Percentiles rank a stretch among this genome's conserved stretches.
phyloP scores from a whole-genome alignment of 2,888 invertebrate genomes.

The Halictus quadricinctus region DNA sequence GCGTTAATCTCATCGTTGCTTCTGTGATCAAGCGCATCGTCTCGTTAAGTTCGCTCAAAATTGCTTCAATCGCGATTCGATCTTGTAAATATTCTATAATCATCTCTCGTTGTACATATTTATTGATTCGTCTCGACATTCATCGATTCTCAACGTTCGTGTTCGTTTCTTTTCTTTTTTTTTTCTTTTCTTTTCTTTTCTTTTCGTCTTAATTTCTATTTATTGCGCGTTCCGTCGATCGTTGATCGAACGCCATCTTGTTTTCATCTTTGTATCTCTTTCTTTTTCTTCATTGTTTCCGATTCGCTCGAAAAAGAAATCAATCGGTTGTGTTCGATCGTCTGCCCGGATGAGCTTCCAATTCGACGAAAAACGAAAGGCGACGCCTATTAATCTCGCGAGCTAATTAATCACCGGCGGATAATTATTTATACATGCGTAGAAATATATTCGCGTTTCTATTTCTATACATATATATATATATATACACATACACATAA shows the following conservation, averaged over 20 bases:
- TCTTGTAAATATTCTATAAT: constrained; percentile 59
- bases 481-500: background rate
- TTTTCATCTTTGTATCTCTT: background rate
- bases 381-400: background rate
- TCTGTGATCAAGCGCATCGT: constrained; percentile 31
- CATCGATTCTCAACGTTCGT: background rate
- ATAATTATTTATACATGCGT: constrained; percentile 18
- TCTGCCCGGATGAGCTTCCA: constrained; percentile 8
- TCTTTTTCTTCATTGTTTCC: background rate
- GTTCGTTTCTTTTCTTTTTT: constrained; percentile 13
- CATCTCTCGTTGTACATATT: constrained; percentile 64
- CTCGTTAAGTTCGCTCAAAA: constrained; percentile 51
- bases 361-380: constrained; percentile 5
- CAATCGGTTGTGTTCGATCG: background rate
- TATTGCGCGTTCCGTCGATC: constrained; percentile 4
- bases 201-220: constrained; percentile 23
- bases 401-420: background rate
- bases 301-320: background rate
- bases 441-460: constrained; percentile 17
- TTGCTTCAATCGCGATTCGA: constrained; percentile 28
- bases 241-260: background rate
- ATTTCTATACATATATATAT: background rate
- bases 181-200: no score
- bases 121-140: constrained; percentile 43
- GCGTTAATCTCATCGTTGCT: constrained; percentile 4